Percentiles rank a stretch among this genome's conserved stretches.
These are phyloP conservation scores for Lipophrys pholis DNA, from an alignment of 2,113 vertebrate genomes.

Conservation along the genomic window DNA sequence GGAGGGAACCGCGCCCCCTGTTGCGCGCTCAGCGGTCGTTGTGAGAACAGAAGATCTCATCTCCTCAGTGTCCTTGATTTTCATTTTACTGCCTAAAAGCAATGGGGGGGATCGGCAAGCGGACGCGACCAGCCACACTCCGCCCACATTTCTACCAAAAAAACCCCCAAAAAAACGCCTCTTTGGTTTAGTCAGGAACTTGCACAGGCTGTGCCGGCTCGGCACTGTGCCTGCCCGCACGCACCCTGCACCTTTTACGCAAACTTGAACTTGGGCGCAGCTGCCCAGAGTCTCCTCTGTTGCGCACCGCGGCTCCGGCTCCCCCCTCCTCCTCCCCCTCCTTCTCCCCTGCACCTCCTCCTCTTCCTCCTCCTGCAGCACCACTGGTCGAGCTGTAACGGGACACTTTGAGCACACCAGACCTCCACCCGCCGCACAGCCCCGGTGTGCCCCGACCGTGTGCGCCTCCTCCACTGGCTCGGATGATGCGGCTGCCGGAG, in stretches of 20 bases:
- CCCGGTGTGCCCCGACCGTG: conserved; percentile 5
- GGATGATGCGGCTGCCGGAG: conserved; percentile 39
- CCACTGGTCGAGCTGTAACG: conserved; percentile 62
- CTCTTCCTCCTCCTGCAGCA: conserved; percentile 61
- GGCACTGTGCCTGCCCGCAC: not conserved
- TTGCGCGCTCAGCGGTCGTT: conserved; percentile 37
- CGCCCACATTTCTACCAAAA: not conserved
- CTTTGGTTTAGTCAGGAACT: not conserved
- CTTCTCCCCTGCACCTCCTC: conserved; percentile 3
- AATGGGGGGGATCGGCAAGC: not conserved
- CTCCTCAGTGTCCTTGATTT: conserved; percentile 54
- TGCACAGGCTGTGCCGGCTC: not conserved
- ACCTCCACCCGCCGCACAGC: conserved; percentile 29
- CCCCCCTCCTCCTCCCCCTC: conserved; percentile 9
- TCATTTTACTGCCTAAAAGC: not conserved
- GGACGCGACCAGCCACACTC: not conserved
- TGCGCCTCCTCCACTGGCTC: conserved; percentile 29
- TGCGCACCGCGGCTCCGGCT: conserved; percentile 46
- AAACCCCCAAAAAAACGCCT: not conserved
- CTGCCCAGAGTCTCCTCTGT: conserved; percentile 29
- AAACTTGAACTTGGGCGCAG: conserved; percentile 63
- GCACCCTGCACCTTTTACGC: conserved; percentile 52
- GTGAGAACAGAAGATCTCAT: conserved; percentile 21
- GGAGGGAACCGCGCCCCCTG: conserved; percentile 64
- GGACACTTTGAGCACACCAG: conserved; percentile 68